Base-by-base conservation (phyloP, 2,113 vertebrate species). In the Panthera tigris region DNA sequence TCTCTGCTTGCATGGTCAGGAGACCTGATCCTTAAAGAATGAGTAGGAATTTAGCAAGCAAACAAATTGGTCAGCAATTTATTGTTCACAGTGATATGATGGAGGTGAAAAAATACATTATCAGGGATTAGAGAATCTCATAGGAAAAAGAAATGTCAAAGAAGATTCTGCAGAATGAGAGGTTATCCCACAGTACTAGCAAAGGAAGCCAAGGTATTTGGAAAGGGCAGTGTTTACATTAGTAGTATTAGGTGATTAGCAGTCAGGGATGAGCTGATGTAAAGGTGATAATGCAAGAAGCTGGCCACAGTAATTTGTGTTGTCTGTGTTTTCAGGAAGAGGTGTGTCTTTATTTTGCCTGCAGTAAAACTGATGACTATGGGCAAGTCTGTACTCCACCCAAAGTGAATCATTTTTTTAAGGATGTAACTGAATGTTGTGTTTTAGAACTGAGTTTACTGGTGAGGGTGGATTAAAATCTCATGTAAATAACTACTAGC, bases 251-350 rank as follows among this genome's bases (percentile, higher is more conserved):
- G 39, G 48, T n/a, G 57, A 74, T 55, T 21, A 89, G 82, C 55
- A 91, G 52, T 15, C 36, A 76, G 61, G 85, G 73, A 86, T 65
- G 85, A 94, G 31, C 91, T 87, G 92, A 92, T 92, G 25, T 68
- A 31, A 87, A 71, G 27, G 57, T n/a, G 74, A 78, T 94, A 90
- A 87, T n/a, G 19, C 61, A 50, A 91, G 80, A 57, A 89, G 41
- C 50, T 82, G 82, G 82, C 87, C 90, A 52, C 48, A 80, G 91
- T 45, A 71, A 94, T 79, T 50, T 83, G 57, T 71, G 92, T 36
- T 88, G 94, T 96, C 94, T 96, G 94, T 83, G 83, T 81, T 94
- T 96, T 89, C 93, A 96, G 91, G 87, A 96, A 96, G 91, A 95
- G 94, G 97, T 29, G 82, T 95, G 95, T 33, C 92, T 97, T 36